phyloP scores from a whole-genome alignment of 2,797 vertebrate species.

The Protonibea diacanthus region DNA sequence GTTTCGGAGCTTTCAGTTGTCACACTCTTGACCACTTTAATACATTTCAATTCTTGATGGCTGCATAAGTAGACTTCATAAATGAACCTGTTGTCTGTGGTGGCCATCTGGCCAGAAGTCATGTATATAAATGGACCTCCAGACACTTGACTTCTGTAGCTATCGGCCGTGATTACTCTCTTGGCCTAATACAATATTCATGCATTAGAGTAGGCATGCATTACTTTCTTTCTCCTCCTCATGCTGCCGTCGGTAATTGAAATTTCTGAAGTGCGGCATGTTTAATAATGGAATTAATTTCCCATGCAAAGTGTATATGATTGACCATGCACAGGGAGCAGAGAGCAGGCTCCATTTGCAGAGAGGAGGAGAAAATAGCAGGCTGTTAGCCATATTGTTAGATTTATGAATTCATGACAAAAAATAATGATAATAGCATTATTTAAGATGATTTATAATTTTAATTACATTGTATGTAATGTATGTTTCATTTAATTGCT shows the following conservation, averaged over 20 bases:
- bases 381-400: slow-evolving; percentile 60
- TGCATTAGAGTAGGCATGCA: slow-evolving; percentile 77
- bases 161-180: slow-evolving; percentile 79
- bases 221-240: slow-evolving; percentile 76
- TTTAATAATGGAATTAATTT: slow-evolving; percentile 91
- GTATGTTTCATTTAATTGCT: slow-evolving; percentile 27
- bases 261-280: slow-evolving; percentile 88
- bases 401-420: slow-evolving; percentile 53
- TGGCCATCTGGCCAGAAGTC: slow-evolving; percentile 83
- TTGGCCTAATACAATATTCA: slow-evolving; percentile 85
- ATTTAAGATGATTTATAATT: slow-evolving; percentile 48
- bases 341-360: slow-evolving; percentile 56
- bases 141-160: slow-evolving; percentile 80
- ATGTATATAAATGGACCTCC: slow-evolving; percentile 80
- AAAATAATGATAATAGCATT: slow-evolving; percentile 49
- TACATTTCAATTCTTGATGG: slow-evolving; percentile 72
- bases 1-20: slow-evolving; percentile 50
- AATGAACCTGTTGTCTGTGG: slow-evolving; percentile 78
- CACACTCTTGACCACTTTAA: slow-evolving; percentile 66
- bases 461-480: slow-evolving; percentile 52
- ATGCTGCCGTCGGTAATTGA: slow-evolving; percentile 84
- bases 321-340: slow-evolving; percentile 77
- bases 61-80: slow-evolving; percentile 77
- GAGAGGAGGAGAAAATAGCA: slow-evolving; percentile 54
- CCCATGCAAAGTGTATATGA: slow-evolving; percentile 86